These are phyloP conservation scores for Drosophila takahashii DNA, from an alignment of 1,140 invertebrate species.

Conservation along the genomic window DNA sequence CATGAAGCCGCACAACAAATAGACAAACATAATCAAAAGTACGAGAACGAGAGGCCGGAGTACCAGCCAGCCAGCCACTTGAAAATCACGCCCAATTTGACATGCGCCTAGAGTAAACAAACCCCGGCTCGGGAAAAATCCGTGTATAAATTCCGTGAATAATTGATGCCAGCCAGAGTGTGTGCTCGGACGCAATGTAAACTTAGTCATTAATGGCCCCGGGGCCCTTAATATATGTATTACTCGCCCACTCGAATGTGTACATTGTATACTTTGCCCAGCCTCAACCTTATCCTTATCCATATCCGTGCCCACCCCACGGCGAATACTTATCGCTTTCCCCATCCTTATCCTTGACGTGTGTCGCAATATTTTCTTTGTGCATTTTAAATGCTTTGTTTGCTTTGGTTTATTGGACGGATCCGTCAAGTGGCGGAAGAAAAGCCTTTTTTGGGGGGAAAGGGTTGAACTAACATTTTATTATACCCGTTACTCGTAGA, in stretches of 20 bases:
- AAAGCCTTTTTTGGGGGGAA: slow-evolving; percentile 1
- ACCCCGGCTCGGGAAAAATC: slow-evolving; percentile 66
- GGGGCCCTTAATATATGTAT: slow-evolving; percentile 70
- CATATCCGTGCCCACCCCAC: not conserved
- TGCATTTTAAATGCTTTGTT: slow-evolving; percentile 75
- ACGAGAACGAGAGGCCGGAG: slow-evolving; percentile 25
- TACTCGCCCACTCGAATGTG: slow-evolving; percentile 27
- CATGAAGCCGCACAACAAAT: slow-evolving; percentile 73
- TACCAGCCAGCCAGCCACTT: slow-evolving; percentile 44
- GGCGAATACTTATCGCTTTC: slow-evolving; percentile 35
- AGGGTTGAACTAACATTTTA: slow-evolving; percentile 9
- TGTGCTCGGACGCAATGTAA: slow-evolving; percentile 61
- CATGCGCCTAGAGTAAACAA: slow-evolving; percentile 74
- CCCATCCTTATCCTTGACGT: slow-evolving; percentile 45
- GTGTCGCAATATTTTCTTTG: slow-evolving; percentile 72
- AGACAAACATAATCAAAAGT: slow-evolving; percentile 83
- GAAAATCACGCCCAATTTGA: slow-evolving; percentile 83
- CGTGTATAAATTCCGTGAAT: slow-evolving; percentile 78
- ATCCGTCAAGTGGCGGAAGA: slow-evolving; percentile 25
- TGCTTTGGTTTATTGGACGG: slow-evolving; percentile 57
- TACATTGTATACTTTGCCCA: slow-evolving; percentile 35
- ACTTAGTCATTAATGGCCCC: slow-evolving; percentile 70
- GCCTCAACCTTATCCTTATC: slow-evolving; percentile 39
- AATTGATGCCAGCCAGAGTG: slow-evolving; percentile 67
- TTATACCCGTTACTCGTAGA: too few species aligned